phyloP scores from a whole-genome alignment of 2,888 invertebrate species.

The Peribatodes rhomboidaria region DNA sequence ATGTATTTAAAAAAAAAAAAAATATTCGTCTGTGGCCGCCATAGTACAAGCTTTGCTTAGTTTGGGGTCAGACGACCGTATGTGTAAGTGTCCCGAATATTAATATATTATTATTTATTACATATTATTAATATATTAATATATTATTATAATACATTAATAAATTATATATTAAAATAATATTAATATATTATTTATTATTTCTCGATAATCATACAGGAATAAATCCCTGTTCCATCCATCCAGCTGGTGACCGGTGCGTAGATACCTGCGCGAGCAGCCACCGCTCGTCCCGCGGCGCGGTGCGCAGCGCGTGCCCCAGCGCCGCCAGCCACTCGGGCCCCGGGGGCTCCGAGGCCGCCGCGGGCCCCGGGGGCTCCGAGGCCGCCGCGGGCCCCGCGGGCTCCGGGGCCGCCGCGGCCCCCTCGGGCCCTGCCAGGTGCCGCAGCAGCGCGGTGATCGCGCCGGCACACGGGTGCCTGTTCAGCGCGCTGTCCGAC shows the following conservation, averaged over 20 bases:
- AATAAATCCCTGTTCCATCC: too few species aligned
- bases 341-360: slow-evolving; percentile 53
- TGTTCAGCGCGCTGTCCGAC: slow-evolving; percentile 60
- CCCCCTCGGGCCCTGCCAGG: slow-evolving; percentile 42
- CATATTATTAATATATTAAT: too few species aligned
- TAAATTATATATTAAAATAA: too few species aligned
- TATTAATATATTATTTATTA: too few species aligned
- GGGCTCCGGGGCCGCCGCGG: slow-evolving; percentile 33
- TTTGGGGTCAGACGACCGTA: too few species aligned
- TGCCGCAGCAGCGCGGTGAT: slow-evolving; percentile 60
- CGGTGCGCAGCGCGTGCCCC: slow-evolving; percentile 34
- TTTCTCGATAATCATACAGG: too few species aligned
- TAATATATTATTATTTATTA: too few species aligned
- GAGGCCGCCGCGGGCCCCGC: slow-evolving; percentile 46
- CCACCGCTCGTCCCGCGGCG: slow-evolving; percentile 54
- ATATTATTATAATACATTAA: too few species aligned
- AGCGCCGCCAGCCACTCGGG: slow-evolving; percentile 47
- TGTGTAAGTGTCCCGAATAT: too few species aligned
- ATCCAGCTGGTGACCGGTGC: neutral
- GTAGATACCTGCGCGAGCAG: slow-evolving; percentile 64
- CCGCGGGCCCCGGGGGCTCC: slow-evolving; percentile 46
- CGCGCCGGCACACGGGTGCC: slow-evolving; percentile 59
- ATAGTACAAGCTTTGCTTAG: too few species aligned
- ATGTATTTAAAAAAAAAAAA: too few species aligned
- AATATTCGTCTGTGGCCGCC: too few species aligned